Evolutionary conservation across 2,888 invertebrate genomes (phyloP), one percentile per base, ranked within the genome.

Genomic region (Ophion slaviceki): DNA sequence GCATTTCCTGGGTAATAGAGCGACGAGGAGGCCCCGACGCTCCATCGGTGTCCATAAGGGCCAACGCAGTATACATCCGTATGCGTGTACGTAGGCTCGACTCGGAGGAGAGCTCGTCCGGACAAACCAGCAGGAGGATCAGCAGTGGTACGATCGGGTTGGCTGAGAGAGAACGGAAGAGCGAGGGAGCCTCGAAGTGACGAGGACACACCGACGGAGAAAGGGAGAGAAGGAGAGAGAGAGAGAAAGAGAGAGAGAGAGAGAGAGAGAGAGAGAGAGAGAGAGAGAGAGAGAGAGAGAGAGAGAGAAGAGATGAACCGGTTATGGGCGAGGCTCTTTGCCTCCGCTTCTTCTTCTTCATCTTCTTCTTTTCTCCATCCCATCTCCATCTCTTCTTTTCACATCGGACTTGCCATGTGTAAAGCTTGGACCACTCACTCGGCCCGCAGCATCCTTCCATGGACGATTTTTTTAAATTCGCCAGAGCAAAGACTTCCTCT

Each of bases 321-420:
- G 94, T 94, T 93, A 93, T 93, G 94, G 94, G 93, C 92, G 93
- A 93, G 93, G 93, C 93, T 92, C 93, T 93, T 92, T 89, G 90
- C 90, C 90, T 87, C 86, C 89, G 90, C 89, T 90, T 90, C 91
- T 89, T 88, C 89, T 90, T 90, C 91, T 89, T 88, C 89, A 81
- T 88, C 89, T 89, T 89, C 80, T 79, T 80, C 78, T 88, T 89
- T 88, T 91, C 90, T 90, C 91, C 88, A 90, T 89, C 90, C 90
- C 90, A 88, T 89, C 88, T 83, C 24, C 24, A 24, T 24, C 2
- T 24, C 88, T 89, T 89, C 89, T 68, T 66, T 77, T 66, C 74
- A 66, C 78, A 40, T 53, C 64, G 28, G 76, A 66, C 61, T 61
- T 71, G 53, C 79, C 70, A 62, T 75, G 71, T 70, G 75, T n/a